Percentiles rank a stretch among this genome's conserved stretches.
Evolutionary conservation across 1,140 invertebrate genomes (phyloP).

Genomic region (Nylanderia fulva): DNA sequence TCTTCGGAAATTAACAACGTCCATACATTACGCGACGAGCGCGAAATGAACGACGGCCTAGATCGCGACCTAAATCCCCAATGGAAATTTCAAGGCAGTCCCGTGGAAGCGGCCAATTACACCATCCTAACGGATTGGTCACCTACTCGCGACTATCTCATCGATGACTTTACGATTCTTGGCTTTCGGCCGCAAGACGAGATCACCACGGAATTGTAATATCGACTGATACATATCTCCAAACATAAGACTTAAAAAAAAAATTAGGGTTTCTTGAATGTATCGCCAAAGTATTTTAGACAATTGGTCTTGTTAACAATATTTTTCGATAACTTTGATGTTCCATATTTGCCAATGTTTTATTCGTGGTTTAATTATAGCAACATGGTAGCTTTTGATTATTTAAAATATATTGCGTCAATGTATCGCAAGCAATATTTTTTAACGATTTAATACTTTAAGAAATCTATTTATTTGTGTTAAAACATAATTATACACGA

Average conservation of each 20-base stretch:
- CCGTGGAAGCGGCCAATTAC: conserved; percentile 81
- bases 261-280: background rate
- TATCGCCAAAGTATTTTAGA: conserved; percentile 27
- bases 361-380: background rate
- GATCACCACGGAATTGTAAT: conserved; percentile 91
- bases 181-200: conserved; percentile 92
- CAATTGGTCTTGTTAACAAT: background rate
- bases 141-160: conserved; percentile 88
- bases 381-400: too few relatives aligned
- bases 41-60: conserved; percentile 66
- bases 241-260: conserved; percentile 25
- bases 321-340: background rate
- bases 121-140: conserved; percentile 88
- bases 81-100: conserved; percentile 84
- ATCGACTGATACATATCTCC: conserved; percentile 29
- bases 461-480: too few relatives aligned
- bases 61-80: conserved; percentile 85
- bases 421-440: too few relatives aligned
- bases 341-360: background rate
- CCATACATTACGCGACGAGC: conserved; percentile 34
- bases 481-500: too few relatives aligned
- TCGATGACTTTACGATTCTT: conserved; percentile 91
- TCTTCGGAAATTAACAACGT: conserved; percentile 51
- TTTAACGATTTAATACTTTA: too few relatives aligned
- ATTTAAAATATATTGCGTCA: too few relatives aligned